Percentiles rank a stretch among this genome's conserved stretches.
These are phyloP conservation scores for Scaptomyza graminum DNA, from an alignment of 1,140 invertebrate genomes.

Conservation along the genomic window DNA sequence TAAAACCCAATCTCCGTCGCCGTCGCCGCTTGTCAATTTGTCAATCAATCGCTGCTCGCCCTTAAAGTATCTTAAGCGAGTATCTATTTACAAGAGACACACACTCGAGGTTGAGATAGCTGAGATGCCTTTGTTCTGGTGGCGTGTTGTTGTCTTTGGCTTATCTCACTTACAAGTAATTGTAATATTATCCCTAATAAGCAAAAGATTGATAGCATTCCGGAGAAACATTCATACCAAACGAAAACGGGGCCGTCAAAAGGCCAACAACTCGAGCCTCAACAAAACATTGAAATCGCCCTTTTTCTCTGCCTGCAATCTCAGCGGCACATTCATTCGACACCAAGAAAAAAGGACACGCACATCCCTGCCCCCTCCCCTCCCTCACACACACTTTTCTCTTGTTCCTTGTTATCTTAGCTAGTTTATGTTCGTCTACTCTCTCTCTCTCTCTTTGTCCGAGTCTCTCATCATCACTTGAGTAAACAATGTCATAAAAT, in stretches of 20 bases:
- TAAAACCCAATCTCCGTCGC: constrained; percentile 3
- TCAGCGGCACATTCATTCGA: constrained; percentile 24
- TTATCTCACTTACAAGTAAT: constrained; percentile 81
- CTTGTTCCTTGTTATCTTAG: constrained; percentile 17
- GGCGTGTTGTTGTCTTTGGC: constrained; percentile 32
- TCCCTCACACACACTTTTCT: background rate
- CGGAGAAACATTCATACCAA: constrained; percentile 55
- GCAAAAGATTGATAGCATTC: constrained; percentile 81
- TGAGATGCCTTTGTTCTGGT: background rate
- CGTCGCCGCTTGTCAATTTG: constrained; percentile 53
- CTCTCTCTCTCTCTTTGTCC: background rate
- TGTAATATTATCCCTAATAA: constrained; percentile 83
- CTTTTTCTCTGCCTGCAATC: constrained; percentile 26
- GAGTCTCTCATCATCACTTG: constrained; percentile 74
- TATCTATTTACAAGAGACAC: constrained; percentile 64
- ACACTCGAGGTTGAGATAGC: constrained; percentile 1
- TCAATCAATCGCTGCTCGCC: constrained; percentile 50
- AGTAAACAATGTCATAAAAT: constrained; percentile 83
- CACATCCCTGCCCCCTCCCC: background rate
- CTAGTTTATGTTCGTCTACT: constrained; percentile 4
- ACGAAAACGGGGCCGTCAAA: constrained; percentile 15
- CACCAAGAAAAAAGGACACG: constrained; percentile 15
- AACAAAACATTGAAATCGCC: constrained; percentile 53
- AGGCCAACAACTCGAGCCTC: background rate
- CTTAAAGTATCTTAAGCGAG: constrained; percentile 15